Evolutionary conservation across 2,888 invertebrate species (phyloP), one percentile per base, ranked within the genome.

Genomic region (Synanthedon andrenaeformis): DNA sequence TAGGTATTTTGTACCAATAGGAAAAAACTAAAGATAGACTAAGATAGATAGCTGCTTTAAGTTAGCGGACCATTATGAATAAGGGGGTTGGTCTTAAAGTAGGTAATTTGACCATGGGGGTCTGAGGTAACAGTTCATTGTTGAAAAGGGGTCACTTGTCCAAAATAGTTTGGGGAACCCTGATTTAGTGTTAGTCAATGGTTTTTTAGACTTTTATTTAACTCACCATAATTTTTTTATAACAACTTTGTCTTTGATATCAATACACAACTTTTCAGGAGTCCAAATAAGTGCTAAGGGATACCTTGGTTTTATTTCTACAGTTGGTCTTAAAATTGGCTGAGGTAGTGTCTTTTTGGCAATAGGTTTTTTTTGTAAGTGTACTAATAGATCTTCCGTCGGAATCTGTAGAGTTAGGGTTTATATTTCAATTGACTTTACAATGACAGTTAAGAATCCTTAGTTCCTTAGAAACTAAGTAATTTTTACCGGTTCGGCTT

Each of bases 281-380:
- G 56, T 58, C 65, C 73, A 77, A 11, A 62, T 57, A 17, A 79
- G 56, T 6, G 56, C 51, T 51, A 78, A 49, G 17, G 72, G 67
- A 53, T 61, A 64, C 17, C 56, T 61, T 10, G 76, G 70, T 41
- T 57, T 17, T 3, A 66, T 67, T 17, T 14, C 28, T 3, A 53
- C 49, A n/a, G 54, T 52, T 13, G 11, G 42, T 45, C 6, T 13
- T 13, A 45, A 3, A 6, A 45, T 13, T 13, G 13, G 12, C 12
- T 13, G n/a, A 45, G 42, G n/a, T 45, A 13, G 3, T 45, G 13
- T 13, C 42, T 13, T n/a, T 45, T 13, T 13, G 42, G 42, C 12
- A 11, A 6, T 45, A n/a, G n/a, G 42, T 13, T 13, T 45, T 13
- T 13, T 45, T 8, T 45, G 12, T 42, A 42, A 3, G 11, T n/a